Percentiles rank a stretch among this genome's conserved stretches.
phyloP scores from a whole-genome alignment of 2,113 vertebrate genomes.

The Thalassarche chlororhynchos region DNA sequence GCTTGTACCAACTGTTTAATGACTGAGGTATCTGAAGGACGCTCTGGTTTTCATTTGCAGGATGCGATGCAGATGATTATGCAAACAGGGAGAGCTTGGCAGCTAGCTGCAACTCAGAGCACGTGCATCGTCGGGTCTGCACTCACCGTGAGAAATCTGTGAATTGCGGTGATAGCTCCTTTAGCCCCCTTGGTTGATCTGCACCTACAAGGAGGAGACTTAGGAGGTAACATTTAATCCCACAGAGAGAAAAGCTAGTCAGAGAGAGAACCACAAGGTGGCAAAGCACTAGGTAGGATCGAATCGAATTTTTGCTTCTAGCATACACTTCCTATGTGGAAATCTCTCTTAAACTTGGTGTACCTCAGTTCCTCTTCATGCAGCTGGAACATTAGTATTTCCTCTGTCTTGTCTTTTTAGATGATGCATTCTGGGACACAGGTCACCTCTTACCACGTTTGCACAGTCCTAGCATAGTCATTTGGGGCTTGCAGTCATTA shows the following conservation, averaged over 20 bases:
- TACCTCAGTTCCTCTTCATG: not conserved
- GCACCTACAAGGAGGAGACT: not conserved
- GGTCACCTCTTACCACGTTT: not conserved
- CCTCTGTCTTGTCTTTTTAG: not conserved
- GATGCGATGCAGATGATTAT: not conserved
- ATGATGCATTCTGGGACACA: not conserved
- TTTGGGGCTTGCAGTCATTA: not conserved
- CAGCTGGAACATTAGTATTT: not conserved
- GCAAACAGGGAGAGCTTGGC: not conserved
- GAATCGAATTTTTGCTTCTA: not conserved
- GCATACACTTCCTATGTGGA: not conserved
- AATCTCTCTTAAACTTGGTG: not conserved
- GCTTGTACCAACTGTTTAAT: not conserved
- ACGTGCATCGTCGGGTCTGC: rapidly evolving
- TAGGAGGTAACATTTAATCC: not conserved
- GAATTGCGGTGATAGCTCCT: not conserved
- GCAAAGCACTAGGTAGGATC: not conserved
- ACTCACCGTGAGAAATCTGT: not conserved
- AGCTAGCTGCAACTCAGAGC: not conserved
- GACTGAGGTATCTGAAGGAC: not conserved
- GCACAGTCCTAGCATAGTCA: not conserved
- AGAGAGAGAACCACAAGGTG: not conserved
- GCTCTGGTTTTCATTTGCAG: conserved; percentile 26
- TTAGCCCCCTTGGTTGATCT: not conserved
- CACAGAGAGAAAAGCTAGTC: not conserved